phyloP scores from a whole-genome alignment of 2,888 invertebrate genomes.

The Chironomus riparius region DNA sequence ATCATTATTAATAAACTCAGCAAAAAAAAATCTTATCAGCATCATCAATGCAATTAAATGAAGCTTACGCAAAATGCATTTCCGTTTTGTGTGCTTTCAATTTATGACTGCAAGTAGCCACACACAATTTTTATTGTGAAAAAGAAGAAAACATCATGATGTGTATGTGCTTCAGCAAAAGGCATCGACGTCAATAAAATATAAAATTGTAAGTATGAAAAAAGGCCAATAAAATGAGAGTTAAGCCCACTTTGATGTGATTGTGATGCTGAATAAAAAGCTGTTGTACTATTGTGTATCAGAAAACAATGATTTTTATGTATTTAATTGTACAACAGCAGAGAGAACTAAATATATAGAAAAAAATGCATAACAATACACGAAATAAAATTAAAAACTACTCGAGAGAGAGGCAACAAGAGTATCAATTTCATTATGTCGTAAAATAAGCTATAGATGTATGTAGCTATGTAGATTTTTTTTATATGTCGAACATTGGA shows the following conservation, averaged over 20 bases:
- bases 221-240: neutral
- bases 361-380: conserved; percentile 23
- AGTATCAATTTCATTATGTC: conserved; percentile 27
- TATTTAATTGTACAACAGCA: conserved; percentile 20
- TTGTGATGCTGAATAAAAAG: neutral
- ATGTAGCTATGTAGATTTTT: conserved; percentile 26
- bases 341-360: neutral
- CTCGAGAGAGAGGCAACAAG: conserved; percentile 22
- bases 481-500: neutral
- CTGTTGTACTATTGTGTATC: conserved; percentile 13
- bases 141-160: neutral
- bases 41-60: neutral
- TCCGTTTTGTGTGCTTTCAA: neutral
- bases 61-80: conserved; percentile 8
- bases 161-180: neutral
- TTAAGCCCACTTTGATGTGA: conserved; percentile 1
- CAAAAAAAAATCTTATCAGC: neutral
- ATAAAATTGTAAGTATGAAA: neutral
- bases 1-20: too few species aligned
- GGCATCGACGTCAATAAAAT: neutral
- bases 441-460: conserved; percentile 5
- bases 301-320: conserved; percentile 26
- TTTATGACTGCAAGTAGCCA: neutral
- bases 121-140: neutral
- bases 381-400: neutral